phyloP scores from a whole-genome alignment of 2,797 vertebrate genomes.

The Spheniscus humboldti region DNA sequence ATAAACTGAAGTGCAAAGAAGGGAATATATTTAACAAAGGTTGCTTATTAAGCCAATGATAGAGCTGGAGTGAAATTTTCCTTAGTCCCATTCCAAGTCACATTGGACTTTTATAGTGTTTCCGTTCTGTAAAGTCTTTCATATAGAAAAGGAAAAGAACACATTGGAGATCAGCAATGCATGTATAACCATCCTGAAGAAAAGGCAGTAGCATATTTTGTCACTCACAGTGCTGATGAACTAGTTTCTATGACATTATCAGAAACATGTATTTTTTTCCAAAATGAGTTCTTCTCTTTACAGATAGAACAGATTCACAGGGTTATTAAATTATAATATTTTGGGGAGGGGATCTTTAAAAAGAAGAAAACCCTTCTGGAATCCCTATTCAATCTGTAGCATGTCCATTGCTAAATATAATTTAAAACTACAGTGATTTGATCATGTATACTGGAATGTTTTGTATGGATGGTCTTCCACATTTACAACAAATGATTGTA shows the following conservation, averaged over 20 bases:
- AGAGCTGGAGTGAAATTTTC: background rate
- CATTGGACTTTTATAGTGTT: background rate
- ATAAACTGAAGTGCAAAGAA: background rate
- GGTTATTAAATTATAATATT: background rate
- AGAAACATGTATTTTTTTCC: background rate
- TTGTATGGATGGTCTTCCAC: background rate
- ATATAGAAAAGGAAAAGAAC: background rate
- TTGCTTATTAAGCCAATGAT: background rate
- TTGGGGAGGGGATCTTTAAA: rapidly evolving
- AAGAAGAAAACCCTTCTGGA: background rate
- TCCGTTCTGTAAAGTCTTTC: background rate
- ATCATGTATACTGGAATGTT: background rate
- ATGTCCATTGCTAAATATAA: background rate
- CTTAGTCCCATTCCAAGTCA: background rate
- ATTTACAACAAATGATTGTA: background rate
- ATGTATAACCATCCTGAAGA: background rate
- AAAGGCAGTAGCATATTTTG: background rate
- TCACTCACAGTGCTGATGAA: background rate
- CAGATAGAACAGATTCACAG: background rate
- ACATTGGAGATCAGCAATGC: background rate
- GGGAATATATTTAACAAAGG: background rate
- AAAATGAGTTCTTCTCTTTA: background rate
- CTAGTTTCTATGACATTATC: background rate
- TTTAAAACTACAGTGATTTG: background rate
- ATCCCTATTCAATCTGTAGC: background rate